These are phyloP conservation scores for Microtus pennsylvanicus DNA, from an alignment of 2,113 vertebrate species.

Conservation along the genomic window DNA sequence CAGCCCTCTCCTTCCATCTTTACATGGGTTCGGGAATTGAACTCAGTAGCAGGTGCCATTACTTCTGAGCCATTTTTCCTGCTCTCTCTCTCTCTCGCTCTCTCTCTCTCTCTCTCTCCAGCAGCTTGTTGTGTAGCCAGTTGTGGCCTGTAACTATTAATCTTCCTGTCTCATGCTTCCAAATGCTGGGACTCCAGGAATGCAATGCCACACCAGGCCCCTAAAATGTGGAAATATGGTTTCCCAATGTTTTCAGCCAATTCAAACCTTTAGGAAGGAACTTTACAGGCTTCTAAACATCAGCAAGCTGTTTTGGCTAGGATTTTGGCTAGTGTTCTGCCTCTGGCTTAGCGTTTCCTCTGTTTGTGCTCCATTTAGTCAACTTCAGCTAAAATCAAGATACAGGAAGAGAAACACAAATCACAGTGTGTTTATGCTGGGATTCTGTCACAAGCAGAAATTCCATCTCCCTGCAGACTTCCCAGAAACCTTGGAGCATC, in stretches of 20 bases:
- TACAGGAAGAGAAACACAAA: not conserved
- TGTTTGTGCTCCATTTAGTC: not conserved
- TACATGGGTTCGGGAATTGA: not conserved
- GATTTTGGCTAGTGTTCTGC: not conserved
- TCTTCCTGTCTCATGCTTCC: not conserved
- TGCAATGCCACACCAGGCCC: not conserved
- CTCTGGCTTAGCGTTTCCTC: not conserved
- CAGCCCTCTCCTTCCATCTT: too few relatives aligned
- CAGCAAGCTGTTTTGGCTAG: not conserved
- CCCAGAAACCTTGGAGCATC: not conserved
- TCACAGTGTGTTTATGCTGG: not conserved
- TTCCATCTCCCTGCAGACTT: not conserved
- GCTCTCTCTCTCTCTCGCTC: too few relatives aligned
- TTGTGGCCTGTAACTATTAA: not conserved
- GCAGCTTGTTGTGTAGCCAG: not conserved
- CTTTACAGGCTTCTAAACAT: not conserved
- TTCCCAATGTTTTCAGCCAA: constrained; percentile 41
- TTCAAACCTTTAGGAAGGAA: constrained; percentile 36
- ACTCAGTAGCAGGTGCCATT: not conserved
- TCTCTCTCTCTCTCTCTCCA: too few relatives aligned
- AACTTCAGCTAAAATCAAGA: not conserved
- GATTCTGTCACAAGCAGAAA: not conserved
- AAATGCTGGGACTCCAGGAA: not conserved
- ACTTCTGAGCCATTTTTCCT: not conserved
- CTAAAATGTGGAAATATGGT: not conserved